Base-by-base conservation (phyloP, 2,888 invertebrate genomes). In the Cecidostiba fungosa region DNA sequence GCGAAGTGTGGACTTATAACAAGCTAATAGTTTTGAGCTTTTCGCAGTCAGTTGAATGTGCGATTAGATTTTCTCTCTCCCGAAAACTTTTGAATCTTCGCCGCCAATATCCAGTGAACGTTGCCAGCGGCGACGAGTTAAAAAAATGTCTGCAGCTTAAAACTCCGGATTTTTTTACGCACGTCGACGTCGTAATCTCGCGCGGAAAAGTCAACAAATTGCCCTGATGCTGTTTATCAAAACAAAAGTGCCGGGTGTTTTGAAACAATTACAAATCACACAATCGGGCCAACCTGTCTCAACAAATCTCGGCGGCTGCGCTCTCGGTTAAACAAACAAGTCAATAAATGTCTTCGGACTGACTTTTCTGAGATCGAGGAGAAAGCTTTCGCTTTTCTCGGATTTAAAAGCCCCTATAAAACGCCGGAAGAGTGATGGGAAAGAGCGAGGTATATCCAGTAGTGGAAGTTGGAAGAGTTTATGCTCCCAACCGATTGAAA, bases 11-110 rank as follows among this genome's bases (percentile, higher is more conserved):
- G 62, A 77, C 8, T 43, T 72, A 84, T 86, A 83, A 86, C 62
- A 70, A 77, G 77, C 79, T 83, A 83, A 85, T 82, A 85, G 79
- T 83, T 86, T 72, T 69, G 80, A 86, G 80, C 83, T 77, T 81
- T 77, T 77, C 62, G 72, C 83, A 36, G 39, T 62, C 77, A 43
- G 23, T 82, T 83, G 50, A 70, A 47, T 81, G 23, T 26, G 50
- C 50, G 54, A 78, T 85, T 76, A 82, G 69, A n/a, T 84, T 84
- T 32, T 14, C 66, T 29, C 66, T 12, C 43, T 23, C 32, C 73
- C 10, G 12, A 23, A 26, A 76, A 80, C 54, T 84, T 84, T 78
- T 47, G 39, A 66, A 69, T 76, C 62, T 66, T 39, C 16, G 16
- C 1, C 3, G 29, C n/a, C n/a, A n/a, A n/a, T n/a, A 81, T 73